Evolutionary conservation across 2,888 invertebrate species (phyloP), one percentile per base, ranked within the genome.

Genomic region (Apamea monoglypha): DNA sequence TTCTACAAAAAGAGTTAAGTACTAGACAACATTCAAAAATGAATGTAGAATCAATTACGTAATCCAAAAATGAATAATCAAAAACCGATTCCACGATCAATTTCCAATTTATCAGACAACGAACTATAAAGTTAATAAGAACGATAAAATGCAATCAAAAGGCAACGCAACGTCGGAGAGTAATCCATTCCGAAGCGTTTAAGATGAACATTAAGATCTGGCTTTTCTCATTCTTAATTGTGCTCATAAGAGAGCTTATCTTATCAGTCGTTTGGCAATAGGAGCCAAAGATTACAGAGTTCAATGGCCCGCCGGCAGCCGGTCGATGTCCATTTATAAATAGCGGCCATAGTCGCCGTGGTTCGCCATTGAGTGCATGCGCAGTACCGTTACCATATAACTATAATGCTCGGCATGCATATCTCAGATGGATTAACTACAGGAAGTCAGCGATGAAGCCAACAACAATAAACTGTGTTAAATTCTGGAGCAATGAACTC

Each of bases 281-380:
- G 89, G 89, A 90, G 87, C 88, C 87, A 88, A 89, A 94, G 94
- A 95, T 94, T 94, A 93, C 85, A 85, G 87, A 89, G 95, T 93
- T 91, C 94, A 91, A 90, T 90, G 95, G 29, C 89, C 90, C 93
- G 91, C 92, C 89, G 81, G 66, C 90, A 91, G 92, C 88, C 95
- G 94, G 92, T 89, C 92, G 92, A 88, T 89, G 92, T 87, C 90
- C 91, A 90, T 89, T 92, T 96, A 95, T 94, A 96, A 96, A 96
- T 96, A 96, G 92, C 93, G 32, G 14, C 74, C 66, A 72, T 76
- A 85, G 68, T 59, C 50, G 72, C 91, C 89, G 92, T 91, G 89
- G 90, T 89, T 90, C 82, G 90, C 93, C 92, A 94, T 94, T 91
- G 90, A 86, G 90, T 90, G 93, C 90, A 91, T 90, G 88, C 90